Conservation (phyloP, 2,113 vertebrate species). For the Tychaedon coryphoeus region DNA sequence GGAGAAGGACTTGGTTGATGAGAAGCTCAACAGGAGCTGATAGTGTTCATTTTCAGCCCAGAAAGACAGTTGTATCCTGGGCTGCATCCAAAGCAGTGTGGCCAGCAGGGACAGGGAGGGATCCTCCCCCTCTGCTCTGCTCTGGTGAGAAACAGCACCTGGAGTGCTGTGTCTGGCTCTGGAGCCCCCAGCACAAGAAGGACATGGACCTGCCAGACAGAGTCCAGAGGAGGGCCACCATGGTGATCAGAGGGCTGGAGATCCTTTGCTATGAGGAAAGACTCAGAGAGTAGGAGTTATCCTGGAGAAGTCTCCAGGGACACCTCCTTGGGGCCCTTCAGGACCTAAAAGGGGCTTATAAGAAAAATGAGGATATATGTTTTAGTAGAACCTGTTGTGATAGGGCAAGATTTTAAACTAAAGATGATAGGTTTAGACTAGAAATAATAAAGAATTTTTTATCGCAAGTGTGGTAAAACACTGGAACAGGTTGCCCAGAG, state of each 20-base stretch:
- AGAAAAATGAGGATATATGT: not conserved
- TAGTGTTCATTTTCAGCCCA: not conserved
- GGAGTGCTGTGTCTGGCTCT: not conserved
- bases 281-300: not conserved
- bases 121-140: not conserved
- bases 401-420: not conserved
- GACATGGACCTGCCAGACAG: no score
- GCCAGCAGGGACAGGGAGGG: accelerated
- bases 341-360: not conserved
- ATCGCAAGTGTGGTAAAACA: not conserved
- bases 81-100: accelerated
- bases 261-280: not conserved
- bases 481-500: not conserved
- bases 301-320: not conserved
- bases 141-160: not conserved
- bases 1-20: not conserved
- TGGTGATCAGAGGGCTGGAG: not conserved
- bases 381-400: not conserved
- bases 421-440: not conserved
- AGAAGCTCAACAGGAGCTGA: accelerated
- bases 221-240: not conserved
- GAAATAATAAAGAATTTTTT: not conserved
- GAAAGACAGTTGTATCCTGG: not conserved
- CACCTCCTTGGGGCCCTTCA: not conserved
- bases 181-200: not conserved